Evolutionary conservation across 2,888 invertebrate genomes (phyloP), one percentile per base, ranked within the genome.

Genomic region (Phaedon cochleariae): DNA sequence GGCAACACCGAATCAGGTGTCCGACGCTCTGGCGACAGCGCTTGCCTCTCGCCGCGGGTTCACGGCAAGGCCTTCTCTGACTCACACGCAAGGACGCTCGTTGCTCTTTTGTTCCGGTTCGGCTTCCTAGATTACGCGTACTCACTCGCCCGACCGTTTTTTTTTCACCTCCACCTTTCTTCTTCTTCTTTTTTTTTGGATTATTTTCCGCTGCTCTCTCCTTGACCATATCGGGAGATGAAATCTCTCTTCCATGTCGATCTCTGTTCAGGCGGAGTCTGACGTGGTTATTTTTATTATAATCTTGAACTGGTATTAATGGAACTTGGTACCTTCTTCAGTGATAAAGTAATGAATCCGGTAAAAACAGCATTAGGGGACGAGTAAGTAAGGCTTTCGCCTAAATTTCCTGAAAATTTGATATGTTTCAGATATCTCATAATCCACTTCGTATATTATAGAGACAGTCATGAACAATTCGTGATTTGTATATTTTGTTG

Each of bases 41-140:
- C 31, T 57, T 41, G 10, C 45, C 31, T 4, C 31, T 57, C 49
- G 10, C 45, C 22, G 52, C 37, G 65, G 48, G 65, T 65, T 62
- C 75, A 72, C 72, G 75, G 77, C 81, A 81, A 81, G 81, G 81
- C 76, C 80, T 79, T 77, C 78, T 77, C 77, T 79, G 79, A 79
- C 77, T 79, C 78, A 80, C 78, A 79, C 77, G 79, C 80, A 81
- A 81, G 81, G 81, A 79, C 81, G 80, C 78, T 71, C 79, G 72
- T 79, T 79, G 77, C 77, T 79, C 78, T 79, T 72, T 77, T 76
- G 78, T 79, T 79, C 78, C 78, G 78, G 76, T 78, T 78, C 69
- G 72, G 71, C 64, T 57, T 59, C 70, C 64, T 57, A 55, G 71
- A 68, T 60, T 65, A 65, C 63, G 57, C 63, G 62, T 46, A 48